A percentile compares a stretch with the other conserved stretches of the same genome.
Conservation (phyloP, 2,888 invertebrate genomes). For the Watsonalla binaria region DNA sequence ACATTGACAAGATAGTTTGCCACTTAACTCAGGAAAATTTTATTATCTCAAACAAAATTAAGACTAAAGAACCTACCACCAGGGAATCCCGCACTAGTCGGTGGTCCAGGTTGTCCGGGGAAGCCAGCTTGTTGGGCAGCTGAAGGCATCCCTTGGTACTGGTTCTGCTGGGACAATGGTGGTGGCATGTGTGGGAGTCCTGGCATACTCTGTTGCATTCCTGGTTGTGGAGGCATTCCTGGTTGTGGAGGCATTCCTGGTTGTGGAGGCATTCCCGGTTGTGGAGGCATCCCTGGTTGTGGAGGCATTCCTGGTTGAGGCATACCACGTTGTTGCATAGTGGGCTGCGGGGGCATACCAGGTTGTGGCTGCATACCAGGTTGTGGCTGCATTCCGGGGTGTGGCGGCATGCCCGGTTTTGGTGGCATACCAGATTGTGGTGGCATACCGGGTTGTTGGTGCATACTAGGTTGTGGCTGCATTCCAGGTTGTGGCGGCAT, state of each 20-base stretch:
- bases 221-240: not conserved
- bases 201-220: conserved; percentile 30
- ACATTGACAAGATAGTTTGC: too few relatives aligned
- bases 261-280: conserved; percentile 15
- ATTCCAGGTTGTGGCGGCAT: conserved; percentile 25
- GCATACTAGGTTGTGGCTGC: conserved; percentile 13
- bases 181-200: conserved; percentile 71
- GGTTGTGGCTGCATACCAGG: conserved; percentile 25
- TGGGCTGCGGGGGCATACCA: conserved; percentile 28
- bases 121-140: conserved; percentile 43
- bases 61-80: conserved; percentile 28
- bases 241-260: conserved; percentile 18
- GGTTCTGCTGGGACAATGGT: conserved; percentile 50
- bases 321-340: conserved; percentile 20
- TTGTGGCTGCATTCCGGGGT: conserved; percentile 21
- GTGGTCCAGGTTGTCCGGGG: conserved; percentile 36
- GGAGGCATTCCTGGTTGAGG: conserved; percentile 32
- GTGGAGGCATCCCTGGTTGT: conserved; percentile 27
- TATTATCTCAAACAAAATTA: too few relatives aligned
- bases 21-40: too few relatives aligned
- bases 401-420: conserved; percentile 7
- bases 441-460: conserved; percentile 17
- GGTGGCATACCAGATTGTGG: conserved; percentile 22
- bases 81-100: conserved; percentile 37
- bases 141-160: conserved; percentile 38